Percentiles rank a stretch among this genome's conserved stretches.
Conservation (phyloP, 1,140 invertebrate genomes). For the Zelostemma sp. region DNA sequence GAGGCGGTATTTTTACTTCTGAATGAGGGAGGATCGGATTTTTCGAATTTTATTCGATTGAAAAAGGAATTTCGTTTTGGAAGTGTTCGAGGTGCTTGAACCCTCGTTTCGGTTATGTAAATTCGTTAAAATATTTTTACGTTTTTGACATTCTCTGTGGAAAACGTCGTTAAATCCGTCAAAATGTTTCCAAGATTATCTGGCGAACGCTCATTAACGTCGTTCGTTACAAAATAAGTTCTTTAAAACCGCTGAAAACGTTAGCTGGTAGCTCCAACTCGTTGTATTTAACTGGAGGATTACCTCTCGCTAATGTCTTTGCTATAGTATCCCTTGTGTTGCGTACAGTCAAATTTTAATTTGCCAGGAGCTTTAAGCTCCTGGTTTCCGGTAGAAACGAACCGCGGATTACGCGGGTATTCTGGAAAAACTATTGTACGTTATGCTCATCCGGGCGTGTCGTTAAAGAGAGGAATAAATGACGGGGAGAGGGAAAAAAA, state of each 20-base stretch:
- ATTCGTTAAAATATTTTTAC: no score
- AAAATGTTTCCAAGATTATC: no score
- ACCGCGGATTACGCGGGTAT: constrained; percentile 10
- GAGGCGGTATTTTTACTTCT: no score
- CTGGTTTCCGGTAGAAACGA: constrained; percentile 8
- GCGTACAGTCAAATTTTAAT: constrained; percentile 12
- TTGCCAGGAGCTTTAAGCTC: constrained; percentile 1
- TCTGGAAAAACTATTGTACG: constrained; percentile 9
- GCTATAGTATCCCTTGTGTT: not conserved
- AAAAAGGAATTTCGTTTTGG: no score
- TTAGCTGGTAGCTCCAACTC: not conserved
- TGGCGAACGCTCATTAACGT: no score
- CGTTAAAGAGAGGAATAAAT: constrained; percentile 2
- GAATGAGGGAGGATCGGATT: no score
- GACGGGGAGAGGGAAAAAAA: not conserved
- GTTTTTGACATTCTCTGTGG: no score
- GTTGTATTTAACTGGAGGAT: constrained; percentile 7
- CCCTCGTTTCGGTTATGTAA: no score
- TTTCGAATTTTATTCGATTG: no score
- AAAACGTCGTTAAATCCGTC: no score
- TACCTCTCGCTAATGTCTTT: constrained; percentile 8
- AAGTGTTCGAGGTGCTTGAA: no score
- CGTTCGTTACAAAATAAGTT: not conserved
- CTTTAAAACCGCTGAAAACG: not conserved
- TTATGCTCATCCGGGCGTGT: constrained; percentile 8